Evolutionary conservation across 2,888 invertebrate species (phyloP).

Genomic region (Hypena proboscidalis): DNA sequence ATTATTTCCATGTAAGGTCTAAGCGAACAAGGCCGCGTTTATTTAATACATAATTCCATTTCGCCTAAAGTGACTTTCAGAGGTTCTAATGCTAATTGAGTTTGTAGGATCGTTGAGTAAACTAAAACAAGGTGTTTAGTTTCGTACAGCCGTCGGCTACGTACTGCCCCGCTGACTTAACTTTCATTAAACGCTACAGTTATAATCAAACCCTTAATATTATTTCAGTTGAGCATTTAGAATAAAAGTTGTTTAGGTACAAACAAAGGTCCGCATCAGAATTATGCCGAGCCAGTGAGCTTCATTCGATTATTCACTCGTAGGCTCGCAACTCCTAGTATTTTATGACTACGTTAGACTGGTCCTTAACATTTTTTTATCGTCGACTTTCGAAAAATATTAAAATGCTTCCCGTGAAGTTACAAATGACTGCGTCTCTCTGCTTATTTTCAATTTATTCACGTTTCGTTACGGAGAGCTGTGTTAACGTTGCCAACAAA

Average conservation of each 20-base stretch:
- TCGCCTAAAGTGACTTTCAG: slow-evolving; percentile 59
- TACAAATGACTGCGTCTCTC: slow-evolving; percentile 51
- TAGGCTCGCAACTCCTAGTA: slow-evolving; percentile 13
- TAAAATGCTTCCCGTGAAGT: slow-evolving; percentile 47
- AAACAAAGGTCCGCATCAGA: slow-evolving; percentile 16
- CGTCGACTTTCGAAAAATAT: slow-evolving; percentile 40
- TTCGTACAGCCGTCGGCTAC: slow-evolving; percentile 64
- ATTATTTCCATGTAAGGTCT: slow-evolving; percentile 33
- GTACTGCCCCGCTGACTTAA: slow-evolving; percentile 51
- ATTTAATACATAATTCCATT: slow-evolving; percentile 52
- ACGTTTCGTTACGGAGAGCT: slow-evolving; percentile 55
- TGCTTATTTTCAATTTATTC: slow-evolving; percentile 61
- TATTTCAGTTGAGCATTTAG: slow-evolving; percentile 38
- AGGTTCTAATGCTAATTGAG: slow-evolving; percentile 71
- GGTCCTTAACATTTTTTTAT: slow-evolving; percentile 33
- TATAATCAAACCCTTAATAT: slow-evolving; percentile 60
- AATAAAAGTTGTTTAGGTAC: slow-evolving; percentile 34
- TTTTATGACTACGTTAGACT: slow-evolving; percentile 24
- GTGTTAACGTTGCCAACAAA: slow-evolving; percentile 59
- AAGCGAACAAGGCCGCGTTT: slow-evolving; percentile 30
- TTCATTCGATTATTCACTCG: slow-evolving; percentile 31
- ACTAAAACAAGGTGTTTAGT: slow-evolving; percentile 70
- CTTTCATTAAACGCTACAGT: slow-evolving; percentile 58
- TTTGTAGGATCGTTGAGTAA: slow-evolving; percentile 68
- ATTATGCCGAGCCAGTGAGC: slow-evolving; percentile 18